Evolutionary conservation across 1,140 invertebrate species (phyloP).

Genomic region (Gryllus bimaculatus): DNA sequence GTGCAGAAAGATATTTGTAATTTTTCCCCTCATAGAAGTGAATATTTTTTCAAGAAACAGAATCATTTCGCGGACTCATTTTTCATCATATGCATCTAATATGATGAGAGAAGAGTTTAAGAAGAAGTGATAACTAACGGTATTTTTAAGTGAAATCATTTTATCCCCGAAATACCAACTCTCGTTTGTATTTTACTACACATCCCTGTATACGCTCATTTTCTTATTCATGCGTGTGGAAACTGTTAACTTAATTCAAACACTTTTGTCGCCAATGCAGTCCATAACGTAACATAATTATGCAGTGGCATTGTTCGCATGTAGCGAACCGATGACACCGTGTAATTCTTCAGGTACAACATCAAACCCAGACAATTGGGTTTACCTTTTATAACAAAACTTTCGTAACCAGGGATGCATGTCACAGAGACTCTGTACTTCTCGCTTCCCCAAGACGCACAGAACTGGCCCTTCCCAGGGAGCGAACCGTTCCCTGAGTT

Average conservation of each 20-base stretch:
- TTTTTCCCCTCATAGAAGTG: conserved; percentile 3
- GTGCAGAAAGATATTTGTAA: neutral
- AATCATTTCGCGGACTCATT: neutral
- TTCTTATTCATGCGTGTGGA: neutral
- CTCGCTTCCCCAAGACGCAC: neutral
- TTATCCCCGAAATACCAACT: neutral
- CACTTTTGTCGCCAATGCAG: neutral
- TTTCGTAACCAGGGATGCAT: neutral
- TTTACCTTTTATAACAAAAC: neutral
- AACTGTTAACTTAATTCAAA: neutral
- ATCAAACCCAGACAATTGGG: neutral
- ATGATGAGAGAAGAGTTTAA: neutral
- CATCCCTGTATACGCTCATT: neutral
- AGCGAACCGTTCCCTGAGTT: too few relatives aligned
- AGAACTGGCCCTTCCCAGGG: neutral
- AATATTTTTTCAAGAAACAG: neutral
- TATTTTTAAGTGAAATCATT: neutral
- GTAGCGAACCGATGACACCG: neutral
- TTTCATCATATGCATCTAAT: neutral
- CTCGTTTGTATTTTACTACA: neutral
- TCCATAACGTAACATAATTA: neutral
- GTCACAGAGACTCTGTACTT: neutral
- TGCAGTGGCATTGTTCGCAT: neutral
- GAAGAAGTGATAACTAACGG: neutral
- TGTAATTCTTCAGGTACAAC: neutral